A percentile compares a stretch with the other conserved stretches of the same genome.
Evolutionary conservation across 2,797 vertebrate genomes (phyloP).

Genomic region (Spinus olivaceus): DNA sequence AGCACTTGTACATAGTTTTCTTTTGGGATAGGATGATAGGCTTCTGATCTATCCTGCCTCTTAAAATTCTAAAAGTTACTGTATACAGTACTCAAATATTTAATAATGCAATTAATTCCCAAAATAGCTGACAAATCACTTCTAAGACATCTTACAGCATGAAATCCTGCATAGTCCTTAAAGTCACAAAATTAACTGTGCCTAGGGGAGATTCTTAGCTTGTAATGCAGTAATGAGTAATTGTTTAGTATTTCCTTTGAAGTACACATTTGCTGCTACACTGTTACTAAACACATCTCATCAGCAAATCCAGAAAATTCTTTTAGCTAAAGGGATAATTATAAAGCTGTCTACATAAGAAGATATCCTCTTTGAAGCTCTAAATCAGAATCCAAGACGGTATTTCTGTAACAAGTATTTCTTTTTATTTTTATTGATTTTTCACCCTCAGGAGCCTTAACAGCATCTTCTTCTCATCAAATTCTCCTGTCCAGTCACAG

Average conservation of each 20-base stretch:
- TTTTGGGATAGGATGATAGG: background rate
- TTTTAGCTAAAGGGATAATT: constrained; percentile 26
- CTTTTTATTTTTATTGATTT: background rate
- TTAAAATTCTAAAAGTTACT: background rate
- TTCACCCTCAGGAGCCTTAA: background rate
- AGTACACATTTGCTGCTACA: background rate
- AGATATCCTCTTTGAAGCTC: constrained; percentile 29
- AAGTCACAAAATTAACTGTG: constrained; percentile 1
- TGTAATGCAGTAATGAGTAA: constrained; percentile 31
- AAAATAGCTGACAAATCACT: constrained; percentile 5
- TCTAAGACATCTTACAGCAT: background rate
- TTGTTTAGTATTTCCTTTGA: constrained; percentile 60
- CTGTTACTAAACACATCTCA: constrained; percentile 30
- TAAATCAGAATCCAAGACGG: background rate
- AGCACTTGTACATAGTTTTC: background rate
- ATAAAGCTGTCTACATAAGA: constrained; percentile 24
- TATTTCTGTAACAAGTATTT: background rate
- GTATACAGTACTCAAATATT: background rate
- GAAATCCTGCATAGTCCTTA: background rate
- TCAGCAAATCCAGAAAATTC: constrained; percentile 46
- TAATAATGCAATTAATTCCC: constrained; percentile 19
- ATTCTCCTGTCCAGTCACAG: background rate
- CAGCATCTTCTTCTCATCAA: background rate
- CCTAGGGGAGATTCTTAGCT: background rate
- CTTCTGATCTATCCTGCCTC: background rate